Base-by-base conservation (phyloP, 37 sponge, comb jelly and placozoan genomes). In the Corticium candelabrum region DNA sequence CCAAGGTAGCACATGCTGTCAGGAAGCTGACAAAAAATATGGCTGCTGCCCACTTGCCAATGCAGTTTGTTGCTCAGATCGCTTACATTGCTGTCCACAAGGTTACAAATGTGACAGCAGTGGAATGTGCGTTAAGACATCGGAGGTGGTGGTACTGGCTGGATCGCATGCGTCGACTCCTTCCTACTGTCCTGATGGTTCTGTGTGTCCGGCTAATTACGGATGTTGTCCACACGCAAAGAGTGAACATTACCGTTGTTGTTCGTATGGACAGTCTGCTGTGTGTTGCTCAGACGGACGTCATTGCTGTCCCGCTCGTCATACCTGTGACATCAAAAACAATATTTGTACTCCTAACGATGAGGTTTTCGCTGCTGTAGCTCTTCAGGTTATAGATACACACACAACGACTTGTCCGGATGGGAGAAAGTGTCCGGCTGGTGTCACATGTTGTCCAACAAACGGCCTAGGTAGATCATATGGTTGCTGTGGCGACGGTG, bases 231-330 rank as follows among this genome's bases (percentile, higher is more conserved):
- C 32, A 39, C 41, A 81, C 39, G 30, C 37, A 4, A 36, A 81
- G 2, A 87, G 87, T 30, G n/a, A n/a, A n/a, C n/a, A n/a, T 3
- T 81, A 37, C 33, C 40, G 82, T n/a, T 81, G 82, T 38, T 81
- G 82, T 37, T 75, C 82, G 40, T 74, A 81, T 32, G 30, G 34
- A 4, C 35, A 81, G 0, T 78, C 74, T 3, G 82, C 79, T 39
- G 76, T 77, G 57, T 81, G 82, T 56, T 81, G 82, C 70, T 41
- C 39, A 27, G 82, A 81, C 35, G 21, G 37, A 0, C 21, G 38
- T 0, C 91, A 90, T 74, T 90, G 92, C 77, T 91, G 92, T 82
- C 89, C 88, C 41, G 1, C 69, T 0, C 88, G 89, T 27, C 78
- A 67, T 68, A 81, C 78, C 2, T 88, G 89, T 67, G 76, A 81